Conservation (phyloP, 1,140 invertebrate genomes). For the Centruroides vittatus region DNA sequence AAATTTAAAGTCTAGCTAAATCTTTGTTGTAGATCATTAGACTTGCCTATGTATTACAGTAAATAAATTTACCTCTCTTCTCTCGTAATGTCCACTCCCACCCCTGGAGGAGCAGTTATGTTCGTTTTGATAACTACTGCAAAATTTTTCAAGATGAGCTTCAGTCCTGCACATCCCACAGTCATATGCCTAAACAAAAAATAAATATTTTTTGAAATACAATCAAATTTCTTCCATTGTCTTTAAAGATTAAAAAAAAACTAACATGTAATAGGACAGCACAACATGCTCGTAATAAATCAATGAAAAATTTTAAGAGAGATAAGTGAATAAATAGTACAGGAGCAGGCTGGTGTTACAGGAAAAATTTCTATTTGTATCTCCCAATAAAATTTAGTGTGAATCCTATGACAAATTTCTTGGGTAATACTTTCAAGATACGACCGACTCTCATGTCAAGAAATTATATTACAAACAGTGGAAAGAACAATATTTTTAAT, state of each 20-base stretch:
- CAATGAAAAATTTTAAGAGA: background rate
- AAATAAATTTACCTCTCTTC: constrained; percentile 69
- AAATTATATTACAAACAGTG: too few relatives aligned
- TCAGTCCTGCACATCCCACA: constrained; percentile 65
- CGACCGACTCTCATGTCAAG: too few relatives aligned
- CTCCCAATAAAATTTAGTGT: too few relatives aligned
- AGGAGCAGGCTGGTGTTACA: too few relatives aligned
- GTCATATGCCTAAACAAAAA: constrained; percentile 65
- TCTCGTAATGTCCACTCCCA: constrained; percentile 82
- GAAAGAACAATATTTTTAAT: too few relatives aligned
- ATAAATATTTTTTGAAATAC: constrained; percentile 4
- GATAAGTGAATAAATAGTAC: background rate
- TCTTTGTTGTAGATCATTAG: too few relatives aligned
- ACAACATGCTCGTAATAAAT: background rate
- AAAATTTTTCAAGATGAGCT: constrained; percentile 82
- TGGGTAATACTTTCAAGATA: too few relatives aligned
- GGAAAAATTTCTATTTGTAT: too few relatives aligned
- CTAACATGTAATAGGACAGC: background rate
- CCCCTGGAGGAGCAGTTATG: constrained; percentile 61
- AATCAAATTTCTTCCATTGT: background rate
- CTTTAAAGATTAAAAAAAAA: background rate
- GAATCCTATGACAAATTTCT: too few relatives aligned
- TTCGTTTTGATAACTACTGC: constrained; percentile 83
- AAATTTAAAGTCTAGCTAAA: too few relatives aligned
- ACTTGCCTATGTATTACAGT: background rate